Conservation (phyloP, 2,797 vertebrate species). For the Poeciliopsis presidionis region DNA sequence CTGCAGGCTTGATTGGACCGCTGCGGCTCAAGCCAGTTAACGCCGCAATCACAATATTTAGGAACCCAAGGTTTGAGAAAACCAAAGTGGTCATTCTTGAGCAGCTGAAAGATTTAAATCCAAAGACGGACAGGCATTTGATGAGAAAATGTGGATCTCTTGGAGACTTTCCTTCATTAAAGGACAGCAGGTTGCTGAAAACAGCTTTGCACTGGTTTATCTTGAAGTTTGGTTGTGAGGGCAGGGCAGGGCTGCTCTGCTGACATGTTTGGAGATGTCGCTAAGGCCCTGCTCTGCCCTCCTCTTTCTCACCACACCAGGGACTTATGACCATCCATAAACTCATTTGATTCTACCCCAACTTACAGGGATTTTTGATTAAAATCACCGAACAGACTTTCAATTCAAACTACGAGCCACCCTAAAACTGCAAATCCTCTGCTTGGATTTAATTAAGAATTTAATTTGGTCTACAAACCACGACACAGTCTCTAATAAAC, state of each 20-base stretch:
- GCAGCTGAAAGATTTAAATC: slow-evolving; percentile 54
- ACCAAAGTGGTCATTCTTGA: slow-evolving; percentile 63
- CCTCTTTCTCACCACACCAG: slow-evolving; percentile 68
- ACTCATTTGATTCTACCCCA: slow-evolving; percentile 55
- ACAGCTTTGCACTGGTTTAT: slow-evolving; percentile 80
- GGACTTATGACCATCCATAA: slow-evolving; percentile 48
- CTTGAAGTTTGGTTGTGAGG: slow-evolving; percentile 78
- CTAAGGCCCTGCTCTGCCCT: slow-evolving; percentile 69
- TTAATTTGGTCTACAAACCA: background rate
- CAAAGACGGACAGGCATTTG: slow-evolving; percentile 42
- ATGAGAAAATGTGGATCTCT: slow-evolving; percentile 54
- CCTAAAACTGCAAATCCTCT: slow-evolving; percentile 1
- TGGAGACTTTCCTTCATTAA: slow-evolving; percentile 43
- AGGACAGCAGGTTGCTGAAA: slow-evolving; percentile 68
- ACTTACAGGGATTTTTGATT: background rate
- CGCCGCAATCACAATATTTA: slow-evolving; percentile 61
- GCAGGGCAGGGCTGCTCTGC: slow-evolving; percentile 78
- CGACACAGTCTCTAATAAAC: background rate
- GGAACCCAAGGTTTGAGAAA: slow-evolving; percentile 50
- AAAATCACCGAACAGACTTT: slow-evolving; percentile 2
- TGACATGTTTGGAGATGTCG: slow-evolving; percentile 84
- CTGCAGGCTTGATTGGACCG: slow-evolving; percentile 84
- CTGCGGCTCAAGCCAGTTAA: slow-evolving; percentile 55
- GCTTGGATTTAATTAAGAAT: slow-evolving; percentile 3
- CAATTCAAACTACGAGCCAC: background rate